phyloP scores from a whole-genome alignment of 1,140 invertebrate species.

The Trichoplusia ni region DNA sequence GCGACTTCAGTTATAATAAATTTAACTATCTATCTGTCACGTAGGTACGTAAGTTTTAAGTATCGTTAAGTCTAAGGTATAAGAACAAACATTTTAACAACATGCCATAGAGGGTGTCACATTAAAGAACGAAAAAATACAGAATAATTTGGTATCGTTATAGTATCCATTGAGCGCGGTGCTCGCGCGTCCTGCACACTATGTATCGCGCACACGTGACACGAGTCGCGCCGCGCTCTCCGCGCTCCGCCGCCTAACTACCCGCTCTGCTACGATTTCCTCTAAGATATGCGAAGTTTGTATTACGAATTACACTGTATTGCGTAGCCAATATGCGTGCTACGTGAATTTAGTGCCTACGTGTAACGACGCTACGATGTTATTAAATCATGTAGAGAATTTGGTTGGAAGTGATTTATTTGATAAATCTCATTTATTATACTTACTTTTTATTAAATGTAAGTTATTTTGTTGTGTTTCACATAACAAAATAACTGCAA shows the following conservation, averaged over 20 bases:
- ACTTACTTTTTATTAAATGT: no score
- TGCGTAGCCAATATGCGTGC: not conserved
- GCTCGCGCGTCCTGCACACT: slow-evolving; percentile 5
- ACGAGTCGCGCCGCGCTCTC: slow-evolving; percentile 33
- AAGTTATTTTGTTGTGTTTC: no score
- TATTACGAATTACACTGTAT: not conserved
- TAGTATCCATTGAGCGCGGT: slow-evolving; percentile 46
- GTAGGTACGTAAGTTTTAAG: no score
- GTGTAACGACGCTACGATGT: not conserved
- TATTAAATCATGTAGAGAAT: no score
- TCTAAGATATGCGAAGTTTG: not conserved
- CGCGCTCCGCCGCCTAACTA: not conserved
- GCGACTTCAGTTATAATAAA: no score
- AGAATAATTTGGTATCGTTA: slow-evolving; percentile 59
- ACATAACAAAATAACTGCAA: no score
- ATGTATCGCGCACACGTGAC: slow-evolving; percentile 57
- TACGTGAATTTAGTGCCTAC: not conserved
- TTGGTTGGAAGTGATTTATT: no score
- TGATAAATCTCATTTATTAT: no score
- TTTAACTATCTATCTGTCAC: no score
- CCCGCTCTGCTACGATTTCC: not conserved
- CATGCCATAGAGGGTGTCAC: slow-evolving; percentile 19
- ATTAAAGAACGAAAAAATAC: slow-evolving; percentile 51
- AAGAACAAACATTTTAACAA: not conserved
- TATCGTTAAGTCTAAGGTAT: no score